A percentile compares a stretch with the other conserved stretches of the same genome.
Conservation (phyloP, 2,113 vertebrate genomes). For the Saccopteryx bilineata region DNA sequence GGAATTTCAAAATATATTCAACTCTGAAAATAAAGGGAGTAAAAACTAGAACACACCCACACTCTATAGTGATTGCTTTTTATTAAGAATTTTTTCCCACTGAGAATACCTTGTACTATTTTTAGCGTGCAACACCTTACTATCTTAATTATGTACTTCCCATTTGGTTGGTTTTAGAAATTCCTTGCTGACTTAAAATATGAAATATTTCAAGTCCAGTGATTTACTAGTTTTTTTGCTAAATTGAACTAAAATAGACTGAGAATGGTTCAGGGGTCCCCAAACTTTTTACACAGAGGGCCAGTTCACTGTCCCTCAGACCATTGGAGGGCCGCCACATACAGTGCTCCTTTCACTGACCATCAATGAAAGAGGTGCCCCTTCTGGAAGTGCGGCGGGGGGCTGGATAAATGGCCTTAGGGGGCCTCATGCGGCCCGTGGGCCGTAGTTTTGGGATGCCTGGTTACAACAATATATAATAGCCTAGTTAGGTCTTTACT, state of each 20-base stretch:
- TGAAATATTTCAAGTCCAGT: conserved; percentile 6
- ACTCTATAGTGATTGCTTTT: background rate
- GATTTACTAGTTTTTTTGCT: conserved; percentile 10
- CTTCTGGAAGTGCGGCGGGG: no score
- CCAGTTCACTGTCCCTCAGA: no score
- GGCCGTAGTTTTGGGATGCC: no score
- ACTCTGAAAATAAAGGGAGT: background rate
- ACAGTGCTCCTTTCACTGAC: no score
- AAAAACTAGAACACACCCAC: background rate
- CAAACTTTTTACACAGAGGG: no score
- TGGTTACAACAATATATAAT: conserved; percentile 16
- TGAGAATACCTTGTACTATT: background rate
- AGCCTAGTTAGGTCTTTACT: background rate
- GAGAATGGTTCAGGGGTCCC: background rate
- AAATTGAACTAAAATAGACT: conserved; percentile 1
- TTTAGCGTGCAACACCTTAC: background rate
- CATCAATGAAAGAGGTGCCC: no score
- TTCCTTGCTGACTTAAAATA: conserved; percentile 3
- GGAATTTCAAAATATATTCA: conserved; percentile 52
- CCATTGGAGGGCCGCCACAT: no score
- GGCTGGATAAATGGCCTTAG: no score
- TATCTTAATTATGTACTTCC: conserved; percentile 53
- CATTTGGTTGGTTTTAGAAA: conserved; percentile 34
- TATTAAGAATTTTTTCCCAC: conserved; percentile 23
- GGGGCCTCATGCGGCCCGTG: no score